These are phyloP conservation scores for Platysternon megacephalum DNA, from an alignment of 2,113 vertebrate genomes.

Conservation along the genomic window DNA sequence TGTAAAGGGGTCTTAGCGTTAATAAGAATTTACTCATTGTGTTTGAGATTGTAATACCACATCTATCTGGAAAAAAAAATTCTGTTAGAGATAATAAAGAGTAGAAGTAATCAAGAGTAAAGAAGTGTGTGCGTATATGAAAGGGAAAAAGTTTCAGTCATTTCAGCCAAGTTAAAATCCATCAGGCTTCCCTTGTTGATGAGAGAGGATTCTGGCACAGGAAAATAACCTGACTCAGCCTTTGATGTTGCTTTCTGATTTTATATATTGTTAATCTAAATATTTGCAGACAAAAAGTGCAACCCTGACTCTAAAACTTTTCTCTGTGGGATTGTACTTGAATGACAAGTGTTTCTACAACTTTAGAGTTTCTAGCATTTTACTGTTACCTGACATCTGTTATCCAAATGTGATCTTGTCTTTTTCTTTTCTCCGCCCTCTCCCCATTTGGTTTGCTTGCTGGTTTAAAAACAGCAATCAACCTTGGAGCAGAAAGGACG, in stretches of 20 bases:
- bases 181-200: background rate
- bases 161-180: background rate
- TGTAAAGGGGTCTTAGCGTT: background rate
- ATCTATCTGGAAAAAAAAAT: background rate
- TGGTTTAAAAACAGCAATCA: background rate
- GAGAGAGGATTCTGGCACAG: background rate
- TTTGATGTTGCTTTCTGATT: background rate
- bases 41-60: background rate
- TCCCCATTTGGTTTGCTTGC: background rate
- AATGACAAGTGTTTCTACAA: background rate
- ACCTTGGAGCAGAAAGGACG: background rate
- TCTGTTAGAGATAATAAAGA: background rate
- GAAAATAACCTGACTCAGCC: background rate
- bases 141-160: background rate
- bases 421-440: background rate
- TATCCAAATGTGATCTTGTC: conserved; percentile 17
- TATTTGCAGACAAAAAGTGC: background rate
- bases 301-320: background rate
- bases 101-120: background rate
- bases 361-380: background rate
- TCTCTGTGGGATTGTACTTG: background rate
- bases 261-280: background rate
- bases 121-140: background rate
- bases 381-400: background rate
- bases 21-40: background rate